Percentiles rank a stretch among this genome's conserved stretches.
Evolutionary conservation across 2,797 vertebrate species (phyloP).

Genomic region (Sebastes steindachneri): DNA sequence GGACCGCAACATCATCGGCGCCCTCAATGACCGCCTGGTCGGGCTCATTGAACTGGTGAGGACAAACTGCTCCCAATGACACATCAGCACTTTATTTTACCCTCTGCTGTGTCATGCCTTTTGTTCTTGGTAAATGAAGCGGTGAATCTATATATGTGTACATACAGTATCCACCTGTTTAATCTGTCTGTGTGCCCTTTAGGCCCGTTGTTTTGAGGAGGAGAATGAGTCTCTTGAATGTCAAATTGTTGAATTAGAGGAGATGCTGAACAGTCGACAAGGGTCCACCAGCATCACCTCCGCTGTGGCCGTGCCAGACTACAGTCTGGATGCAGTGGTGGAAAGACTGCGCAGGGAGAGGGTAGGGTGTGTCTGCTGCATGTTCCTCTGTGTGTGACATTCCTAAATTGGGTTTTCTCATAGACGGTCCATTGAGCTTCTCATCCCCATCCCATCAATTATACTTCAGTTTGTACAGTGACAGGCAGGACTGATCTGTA

Average conservation of each 20-base stretch:
- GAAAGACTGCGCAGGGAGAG: constrained; percentile 77
- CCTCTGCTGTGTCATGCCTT: neutral
- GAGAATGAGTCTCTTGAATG: constrained; percentile 81
- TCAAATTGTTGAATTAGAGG: constrained; percentile 74
- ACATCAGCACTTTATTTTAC: neutral
- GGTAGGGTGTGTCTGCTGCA: constrained; percentile 66
- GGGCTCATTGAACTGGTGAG: constrained; percentile 82
- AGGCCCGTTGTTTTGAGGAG: constrained; percentile 81
- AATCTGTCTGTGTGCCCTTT: constrained; percentile 13
- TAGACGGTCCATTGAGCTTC: neutral
- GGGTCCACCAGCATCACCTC: constrained; percentile 10
- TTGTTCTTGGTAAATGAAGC: neutral
- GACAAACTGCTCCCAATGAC: neutral
- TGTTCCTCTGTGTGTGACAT: constrained; percentile 27
- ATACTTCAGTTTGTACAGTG: neutral
- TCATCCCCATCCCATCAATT: neutral
- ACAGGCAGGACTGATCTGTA: constrained; percentile 11
- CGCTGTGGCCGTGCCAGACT: constrained; percentile 33
- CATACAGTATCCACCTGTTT: neutral
- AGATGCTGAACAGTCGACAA: constrained; percentile 27
- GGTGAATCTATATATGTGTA: neutral
- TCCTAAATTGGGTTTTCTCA: constrained; percentile 17
- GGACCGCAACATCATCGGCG: constrained; percentile 75
- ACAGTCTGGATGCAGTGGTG: constrained; percentile 75
- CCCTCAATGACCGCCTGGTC: constrained; percentile 83